phyloP scores from a whole-genome alignment of 2,888 invertebrate species.

The Hedya salicella region DNA sequence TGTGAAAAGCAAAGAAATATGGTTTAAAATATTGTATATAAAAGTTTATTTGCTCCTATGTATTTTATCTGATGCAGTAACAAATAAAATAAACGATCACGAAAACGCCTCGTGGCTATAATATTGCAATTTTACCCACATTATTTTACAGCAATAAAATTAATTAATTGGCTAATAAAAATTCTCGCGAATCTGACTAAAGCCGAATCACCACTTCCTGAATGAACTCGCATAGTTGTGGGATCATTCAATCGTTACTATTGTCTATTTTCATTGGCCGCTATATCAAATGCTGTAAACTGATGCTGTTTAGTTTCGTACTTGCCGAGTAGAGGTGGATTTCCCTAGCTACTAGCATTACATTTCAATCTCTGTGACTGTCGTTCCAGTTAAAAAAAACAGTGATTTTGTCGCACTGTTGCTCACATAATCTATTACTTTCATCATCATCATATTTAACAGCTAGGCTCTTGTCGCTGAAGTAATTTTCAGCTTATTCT shows the following conservation, averaged over 20 bases:
- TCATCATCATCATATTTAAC: too few relatives aligned
- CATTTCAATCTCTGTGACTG: too few relatives aligned
- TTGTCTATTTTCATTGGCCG: slow-evolving; percentile 40
- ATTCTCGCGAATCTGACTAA: slow-evolving; percentile 14
- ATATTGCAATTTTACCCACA: background rate
- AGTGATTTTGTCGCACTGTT: too few relatives aligned
- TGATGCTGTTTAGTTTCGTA: slow-evolving; percentile 28
- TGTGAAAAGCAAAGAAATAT: too few relatives aligned
- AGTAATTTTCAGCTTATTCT: too few relatives aligned
- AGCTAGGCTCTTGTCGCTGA: too few relatives aligned
- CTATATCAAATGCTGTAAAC: slow-evolving; percentile 20
- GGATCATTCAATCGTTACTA: slow-evolving; percentile 40
- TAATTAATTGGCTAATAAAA: slow-evolving; percentile 27
- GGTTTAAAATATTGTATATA: too few relatives aligned
- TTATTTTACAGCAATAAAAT: slow-evolving; percentile 15
- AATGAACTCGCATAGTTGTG: slow-evolving; percentile 35
- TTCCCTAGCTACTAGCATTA: too few relatives aligned
- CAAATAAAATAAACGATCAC: background rate
- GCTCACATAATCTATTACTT: too few relatives aligned
- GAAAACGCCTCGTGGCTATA: background rate
- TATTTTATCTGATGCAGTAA: background rate
- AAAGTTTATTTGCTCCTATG: background rate
- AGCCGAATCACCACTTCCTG: slow-evolving; percentile 30
- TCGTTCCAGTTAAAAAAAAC: too few relatives aligned
- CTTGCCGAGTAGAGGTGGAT: too few relatives aligned